These are phyloP conservation scores for Galago senegalensis DNA, from an alignment of 2,797 vertebrate species.

Conservation along the genomic window DNA sequence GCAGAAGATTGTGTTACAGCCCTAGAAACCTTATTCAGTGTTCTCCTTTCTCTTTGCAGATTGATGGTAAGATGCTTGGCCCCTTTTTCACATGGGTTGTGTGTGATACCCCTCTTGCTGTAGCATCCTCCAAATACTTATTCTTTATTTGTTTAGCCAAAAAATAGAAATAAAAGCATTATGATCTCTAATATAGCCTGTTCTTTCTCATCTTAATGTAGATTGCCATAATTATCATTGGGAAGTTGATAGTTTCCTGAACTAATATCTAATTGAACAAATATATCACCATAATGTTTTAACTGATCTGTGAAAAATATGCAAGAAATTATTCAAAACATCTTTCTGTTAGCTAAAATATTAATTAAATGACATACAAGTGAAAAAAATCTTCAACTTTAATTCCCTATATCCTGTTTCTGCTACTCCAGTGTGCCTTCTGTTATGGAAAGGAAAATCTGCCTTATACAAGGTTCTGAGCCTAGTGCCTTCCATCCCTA, in stretches of 20 bases:
- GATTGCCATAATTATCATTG: not conserved
- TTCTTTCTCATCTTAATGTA: not conserved
- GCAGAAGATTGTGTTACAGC: slow-evolving; percentile 95
- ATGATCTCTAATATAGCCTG: not conserved
- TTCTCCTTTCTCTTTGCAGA: slow-evolving; percentile 97
- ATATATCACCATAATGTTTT: not conserved
- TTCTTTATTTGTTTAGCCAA: not conserved
- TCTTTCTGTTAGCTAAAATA: not conserved
- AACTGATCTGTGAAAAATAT: not conserved
- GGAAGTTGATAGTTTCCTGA: not conserved
- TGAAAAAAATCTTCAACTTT: not conserved
- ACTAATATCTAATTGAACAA: not conserved
- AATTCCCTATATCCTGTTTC: not conserved
- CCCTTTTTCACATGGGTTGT: not conserved
- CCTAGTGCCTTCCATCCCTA: not conserved
- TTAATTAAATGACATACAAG: not conserved
- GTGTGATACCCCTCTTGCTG: not conserved
- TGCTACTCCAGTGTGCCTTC: not conserved
- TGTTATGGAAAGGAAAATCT: not conserved
- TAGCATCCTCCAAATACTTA: not conserved
- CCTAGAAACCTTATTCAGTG: slow-evolving; percentile 97
- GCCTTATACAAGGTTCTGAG: not conserved
- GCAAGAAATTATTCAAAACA: not conserved
- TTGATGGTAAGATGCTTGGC: slow-evolving; percentile 95
- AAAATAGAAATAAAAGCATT: not conserved